phyloP scores from a whole-genome alignment of 2,113 vertebrate genomes.

The Catharus bicknelli region DNA sequence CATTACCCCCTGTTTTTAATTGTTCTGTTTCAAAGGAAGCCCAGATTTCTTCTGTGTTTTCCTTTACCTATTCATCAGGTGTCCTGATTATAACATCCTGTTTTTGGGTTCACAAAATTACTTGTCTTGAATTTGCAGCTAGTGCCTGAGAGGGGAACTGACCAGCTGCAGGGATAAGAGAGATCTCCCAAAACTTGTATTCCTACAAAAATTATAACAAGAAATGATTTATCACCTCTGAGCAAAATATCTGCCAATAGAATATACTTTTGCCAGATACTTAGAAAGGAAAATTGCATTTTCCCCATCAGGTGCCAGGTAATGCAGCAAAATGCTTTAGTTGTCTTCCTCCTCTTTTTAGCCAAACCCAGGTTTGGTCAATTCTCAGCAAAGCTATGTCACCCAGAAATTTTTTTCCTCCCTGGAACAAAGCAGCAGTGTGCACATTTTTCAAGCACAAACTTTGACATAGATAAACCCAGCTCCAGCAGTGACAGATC shows the following conservation, averaged over 20 bases:
- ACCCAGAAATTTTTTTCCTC: neutral
- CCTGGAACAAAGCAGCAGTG: neutral
- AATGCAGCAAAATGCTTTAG: accelerated
- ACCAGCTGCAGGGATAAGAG: neutral
- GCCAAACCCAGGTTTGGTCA: neutral
- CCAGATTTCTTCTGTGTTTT: neutral
- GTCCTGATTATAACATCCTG: neutral
- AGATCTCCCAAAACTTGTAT: neutral
- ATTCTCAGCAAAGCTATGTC: neutral
- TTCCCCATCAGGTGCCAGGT: neutral
- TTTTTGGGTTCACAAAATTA: neutral
- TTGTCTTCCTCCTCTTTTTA: neutral
- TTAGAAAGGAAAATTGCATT: neutral
- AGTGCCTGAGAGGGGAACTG: neutral
- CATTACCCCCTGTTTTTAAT: neutral
- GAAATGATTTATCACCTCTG: neutral
- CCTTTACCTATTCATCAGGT: neutral
- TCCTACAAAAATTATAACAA: neutral
- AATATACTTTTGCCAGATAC: neutral
- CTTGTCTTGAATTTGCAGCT: neutral
- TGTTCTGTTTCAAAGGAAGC: neutral
- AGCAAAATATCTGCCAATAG: neutral
- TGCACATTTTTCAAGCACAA: neutral
- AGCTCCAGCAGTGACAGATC: neutral
- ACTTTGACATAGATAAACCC: neutral